Evolutionary conservation across 2,797 vertebrate genomes (phyloP), one percentile per base, ranked within the genome.

Genomic region (Cynopterus sphinx): DNA sequence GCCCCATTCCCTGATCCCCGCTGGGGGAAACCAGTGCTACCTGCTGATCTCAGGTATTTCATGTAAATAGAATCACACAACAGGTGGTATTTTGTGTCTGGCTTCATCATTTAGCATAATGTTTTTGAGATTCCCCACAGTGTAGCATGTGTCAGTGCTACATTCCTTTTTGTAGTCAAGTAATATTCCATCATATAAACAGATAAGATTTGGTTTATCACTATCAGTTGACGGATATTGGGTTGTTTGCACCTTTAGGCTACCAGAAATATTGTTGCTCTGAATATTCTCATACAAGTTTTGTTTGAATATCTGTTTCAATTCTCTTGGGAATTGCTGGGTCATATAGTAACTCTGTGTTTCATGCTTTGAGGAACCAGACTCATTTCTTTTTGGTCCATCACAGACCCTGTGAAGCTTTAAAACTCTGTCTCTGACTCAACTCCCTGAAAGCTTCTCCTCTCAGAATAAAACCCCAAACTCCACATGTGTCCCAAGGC

Each of bases 301-400:
- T 83, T 77, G 61, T 79, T 16, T 61, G 28, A 83, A 87, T 26
- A 74, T 19, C 22, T 83, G 70, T 70, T 96, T 87, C 41, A 74
- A 28, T 81, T 87, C 70, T 95, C 75, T 78, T 36, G 75, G 65
- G 90, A 89, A 70, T 3, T 86, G 59, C 79, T 75, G 46, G 75
- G 59, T 83, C 65, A 75, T 41, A 49, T 19, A 63, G 26, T 90
- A 90, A 91, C 51, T 61, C 65, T 41, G 74, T 36, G 33, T 87
- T 68, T 57, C 55, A 33, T 12, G 63, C 33, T 87, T 71, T 82
- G 74, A 93, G 71, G 84, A 92, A 82, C 55, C 3, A 1, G 49
- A 36, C 16, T 46, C 22, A 51, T 89, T 84, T 89, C 41, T 41
- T 89, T 92, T 91, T 65, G 41, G 53, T 43, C 68, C 26, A 46